Percentiles rank a stretch among this genome's conserved stretches.
These are phyloP conservation scores for Hecatera dysodea DNA, from an alignment of 2,888 invertebrate genomes.

Conservation along the genomic window DNA sequence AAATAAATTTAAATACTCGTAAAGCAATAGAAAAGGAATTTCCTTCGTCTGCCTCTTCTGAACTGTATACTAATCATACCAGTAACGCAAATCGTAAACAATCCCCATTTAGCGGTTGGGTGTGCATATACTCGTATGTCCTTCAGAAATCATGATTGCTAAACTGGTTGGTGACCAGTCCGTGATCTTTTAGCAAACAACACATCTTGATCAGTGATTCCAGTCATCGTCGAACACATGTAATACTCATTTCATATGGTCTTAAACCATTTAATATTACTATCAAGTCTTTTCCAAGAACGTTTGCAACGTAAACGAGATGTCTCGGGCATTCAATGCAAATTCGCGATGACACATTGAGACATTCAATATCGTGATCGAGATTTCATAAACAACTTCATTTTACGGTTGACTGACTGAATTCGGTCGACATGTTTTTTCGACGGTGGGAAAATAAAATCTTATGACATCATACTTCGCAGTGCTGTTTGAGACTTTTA, in stretches of 20 bases:
- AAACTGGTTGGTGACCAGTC: background rate
- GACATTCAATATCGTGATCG: conserved; percentile 70
- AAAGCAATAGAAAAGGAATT: too few species aligned
- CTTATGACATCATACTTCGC: conserved; percentile 14
- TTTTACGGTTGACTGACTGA: conserved; percentile 60
- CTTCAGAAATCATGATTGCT: background rate
- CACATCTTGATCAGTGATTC: conserved; percentile 33
- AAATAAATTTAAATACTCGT: too few species aligned
- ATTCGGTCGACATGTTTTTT: conserved; percentile 36
- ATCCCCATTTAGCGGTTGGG: background rate
- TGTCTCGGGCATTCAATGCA: conserved; percentile 79
- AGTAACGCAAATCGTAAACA: background rate
- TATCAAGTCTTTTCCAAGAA: conserved; percentile 67
- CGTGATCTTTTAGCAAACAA: background rate
- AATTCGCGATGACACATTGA: conserved; percentile 72
- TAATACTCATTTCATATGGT: conserved; percentile 42
- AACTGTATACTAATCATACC: too few species aligned
- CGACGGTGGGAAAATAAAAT: conserved; percentile 33
- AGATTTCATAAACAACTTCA: conserved; percentile 57
- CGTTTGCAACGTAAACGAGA: conserved; percentile 71
- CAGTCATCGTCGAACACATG: conserved; percentile 36
- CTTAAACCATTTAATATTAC: conserved; percentile 66
- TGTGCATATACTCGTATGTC: too few species aligned
- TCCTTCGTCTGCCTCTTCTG: too few species aligned
- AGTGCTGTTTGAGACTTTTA: conserved; percentile 1